These are phyloP conservation scores for Drosophila bocki DNA, from an alignment of 1,140 invertebrate genomes.

Conservation along the genomic window DNA sequence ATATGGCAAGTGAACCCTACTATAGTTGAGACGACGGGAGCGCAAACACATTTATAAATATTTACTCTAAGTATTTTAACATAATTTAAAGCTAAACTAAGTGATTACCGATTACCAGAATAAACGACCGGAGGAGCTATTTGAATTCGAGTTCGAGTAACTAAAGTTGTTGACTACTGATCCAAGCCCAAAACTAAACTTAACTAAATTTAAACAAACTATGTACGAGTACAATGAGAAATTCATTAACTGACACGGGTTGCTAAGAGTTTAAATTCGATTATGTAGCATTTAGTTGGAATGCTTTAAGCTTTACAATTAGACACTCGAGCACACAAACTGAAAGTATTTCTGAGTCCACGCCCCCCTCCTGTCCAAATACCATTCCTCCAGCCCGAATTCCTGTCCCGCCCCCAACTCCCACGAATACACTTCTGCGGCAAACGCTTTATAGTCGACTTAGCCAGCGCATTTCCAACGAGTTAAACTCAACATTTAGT, in stretches of 20 bases:
- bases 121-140: conserved; percentile 39
- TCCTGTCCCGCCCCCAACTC: conserved; percentile 5
- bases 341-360: conserved; percentile 30
- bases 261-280: conserved; percentile 57
- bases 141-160: conserved; percentile 42
- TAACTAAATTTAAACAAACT: conserved; percentile 36
- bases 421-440: conserved; percentile 23
- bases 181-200: conserved; percentile 38
- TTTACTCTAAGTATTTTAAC: conserved; percentile 77
- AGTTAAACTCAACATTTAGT: conserved; percentile 66
- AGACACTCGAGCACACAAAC: conserved; percentile 50
- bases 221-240: conserved; percentile 68
- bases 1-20: conserved; percentile 40
- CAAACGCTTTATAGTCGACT: conserved; percentile 64
- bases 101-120: conserved; percentile 36
- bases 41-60: conserved; percentile 74
- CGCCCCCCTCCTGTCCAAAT: neutral
- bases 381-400: neutral
- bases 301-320: conserved; percentile 67
- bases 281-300: conserved; percentile 73
- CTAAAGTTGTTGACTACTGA: conserved; percentile 48
- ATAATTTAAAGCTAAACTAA: conserved; percentile 69
- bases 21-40: conserved; percentile 10
- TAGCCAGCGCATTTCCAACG: conserved; percentile 71
- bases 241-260: conserved; percentile 41